Base-by-base conservation (phyloP, 2,888 invertebrate species). In the Acanthosoma haemorrhoidale region DNA sequence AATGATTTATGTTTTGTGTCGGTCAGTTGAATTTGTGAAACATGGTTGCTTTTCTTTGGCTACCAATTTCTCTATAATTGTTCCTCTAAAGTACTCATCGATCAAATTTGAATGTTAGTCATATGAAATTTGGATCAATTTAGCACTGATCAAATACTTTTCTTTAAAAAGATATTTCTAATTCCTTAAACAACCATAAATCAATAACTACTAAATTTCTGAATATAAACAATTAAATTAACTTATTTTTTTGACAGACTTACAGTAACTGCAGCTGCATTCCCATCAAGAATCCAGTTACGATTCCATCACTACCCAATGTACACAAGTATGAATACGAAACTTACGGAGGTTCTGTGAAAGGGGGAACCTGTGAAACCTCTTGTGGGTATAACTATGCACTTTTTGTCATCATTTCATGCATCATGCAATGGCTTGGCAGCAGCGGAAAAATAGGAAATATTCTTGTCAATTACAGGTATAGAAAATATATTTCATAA, bases 391-490 rank as follows among this genome's bases (percentile, higher is more conserved):
- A 77, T n/a, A 79, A 79, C 3, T 82, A 84, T 77, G 76, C 81
- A 9, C 69, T 78, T 4, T 86, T 85, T 75, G 78, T 82, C 1
- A 72, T 82, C 1, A 78, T 84, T 4, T 82, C 82, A 3, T 82
- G 82, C 76, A 71, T 85, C 4, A 83, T 85, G 70, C 86, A 87
- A 75, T 82, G 85, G 73, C 78, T 88, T 18, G 85, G 84, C 3
- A 85, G 86, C 13, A 86, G 87, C n/a, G 87, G 87, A 0, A 83
- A 84, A 75, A 85, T 88, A 72, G 87, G 87, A 63, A 87, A 86
- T 75, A 81, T 87, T 32, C 79, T 88, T 67, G 84, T 88, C 1
- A 86, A 86, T 76, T 86, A 87, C 77, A 80, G 83, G 83, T 83
- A 73, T 11, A 63, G 5, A 31, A 15, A 11, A 36, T 41, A 21